phyloP scores from a whole-genome alignment of 2,888 invertebrate genomes.

The Tetropium fuscum region DNA sequence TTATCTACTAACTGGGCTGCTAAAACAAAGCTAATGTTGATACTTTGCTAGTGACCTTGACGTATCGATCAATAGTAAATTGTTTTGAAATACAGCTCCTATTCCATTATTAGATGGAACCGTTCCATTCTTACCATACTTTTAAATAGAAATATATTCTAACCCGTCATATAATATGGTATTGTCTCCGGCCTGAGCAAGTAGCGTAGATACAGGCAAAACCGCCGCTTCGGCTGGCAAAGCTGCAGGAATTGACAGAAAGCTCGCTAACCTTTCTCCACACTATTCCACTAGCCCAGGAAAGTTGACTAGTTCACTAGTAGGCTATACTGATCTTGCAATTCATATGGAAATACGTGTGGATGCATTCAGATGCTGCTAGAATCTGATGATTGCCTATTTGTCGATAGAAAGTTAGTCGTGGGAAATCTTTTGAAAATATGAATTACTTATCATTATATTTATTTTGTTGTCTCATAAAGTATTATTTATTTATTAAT shows the following conservation, averaged over 20 bases:
- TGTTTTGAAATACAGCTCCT: too few species aligned
- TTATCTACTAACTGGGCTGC: too few species aligned
- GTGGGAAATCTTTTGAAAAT: slow-evolving; percentile 2
- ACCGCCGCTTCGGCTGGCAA: slow-evolving; percentile 31
- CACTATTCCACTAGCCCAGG: slow-evolving; percentile 36
- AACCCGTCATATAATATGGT: too few species aligned
- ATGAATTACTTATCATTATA: not conserved
- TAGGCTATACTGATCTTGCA: slow-evolving; percentile 15
- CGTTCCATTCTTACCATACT: too few species aligned
- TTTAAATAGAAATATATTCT: too few species aligned
- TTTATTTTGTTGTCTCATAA: too few species aligned
- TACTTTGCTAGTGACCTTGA: too few species aligned
- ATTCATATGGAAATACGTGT: slow-evolving; percentile 25
- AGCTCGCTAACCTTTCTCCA: slow-evolving; percentile 40
- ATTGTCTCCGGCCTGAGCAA: slow-evolving; percentile 25
- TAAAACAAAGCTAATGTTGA: too few species aligned
- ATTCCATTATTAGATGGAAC: too few species aligned
- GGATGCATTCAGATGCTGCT: slow-evolving; percentile 14
- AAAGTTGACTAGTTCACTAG: slow-evolving; percentile 40
- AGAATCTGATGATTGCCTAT: slow-evolving; percentile 15
- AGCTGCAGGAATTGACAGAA: slow-evolving; percentile 42
- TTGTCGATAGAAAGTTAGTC: slow-evolving; percentile 18
- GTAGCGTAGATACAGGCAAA: slow-evolving; percentile 17
- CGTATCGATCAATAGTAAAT: too few species aligned
- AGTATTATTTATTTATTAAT: too few species aligned